Evolutionary conservation across 2,888 invertebrate genomes (phyloP).

Genomic region (Muscina levida): DNA sequence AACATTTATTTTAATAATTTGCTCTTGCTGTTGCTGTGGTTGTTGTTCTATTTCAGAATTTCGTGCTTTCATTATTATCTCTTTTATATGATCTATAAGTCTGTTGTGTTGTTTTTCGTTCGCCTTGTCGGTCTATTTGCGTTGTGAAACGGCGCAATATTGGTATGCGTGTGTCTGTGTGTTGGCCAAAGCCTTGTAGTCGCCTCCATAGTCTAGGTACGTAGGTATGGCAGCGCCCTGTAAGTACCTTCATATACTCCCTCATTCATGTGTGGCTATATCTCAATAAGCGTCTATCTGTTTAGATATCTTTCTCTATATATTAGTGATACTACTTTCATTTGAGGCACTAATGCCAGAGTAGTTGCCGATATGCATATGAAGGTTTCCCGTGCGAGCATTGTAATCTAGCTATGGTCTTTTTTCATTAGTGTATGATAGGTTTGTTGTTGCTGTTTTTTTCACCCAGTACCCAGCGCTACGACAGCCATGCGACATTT

Average conservation of each 20-base stretch:
- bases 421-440: constrained; percentile 56
- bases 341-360: constrained; percentile 45
- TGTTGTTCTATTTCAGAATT: constrained; percentile 40
- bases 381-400: constrained; percentile 47
- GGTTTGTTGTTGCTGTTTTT: constrained; percentile 31
- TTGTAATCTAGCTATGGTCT: constrained; percentile 74
- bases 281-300: constrained; percentile 44
- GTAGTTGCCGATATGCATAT: not conserved
- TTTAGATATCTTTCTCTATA: constrained; percentile 59
- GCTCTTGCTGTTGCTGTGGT: constrained; percentile 34
- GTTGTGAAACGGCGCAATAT: constrained; percentile 6
- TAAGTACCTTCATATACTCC: not conserved
- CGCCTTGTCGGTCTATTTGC: constrained; percentile 29
- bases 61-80: constrained; percentile 64
- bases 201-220: not conserved
- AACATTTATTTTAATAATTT: constrained; percentile 55
- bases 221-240: not conserved
- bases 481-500: constrained; percentile 35
- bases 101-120: constrained; percentile 9
- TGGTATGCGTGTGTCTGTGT: constrained; percentile 31
- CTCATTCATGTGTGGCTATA: constrained; percentile 3
- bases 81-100: constrained; percentile 59
- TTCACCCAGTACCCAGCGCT: not conserved
- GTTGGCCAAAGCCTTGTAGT: not conserved
- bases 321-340: constrained; percentile 17